Conservation (phyloP, 1,140 invertebrate genomes). For the Lepidotrigona ventralis region DNA sequence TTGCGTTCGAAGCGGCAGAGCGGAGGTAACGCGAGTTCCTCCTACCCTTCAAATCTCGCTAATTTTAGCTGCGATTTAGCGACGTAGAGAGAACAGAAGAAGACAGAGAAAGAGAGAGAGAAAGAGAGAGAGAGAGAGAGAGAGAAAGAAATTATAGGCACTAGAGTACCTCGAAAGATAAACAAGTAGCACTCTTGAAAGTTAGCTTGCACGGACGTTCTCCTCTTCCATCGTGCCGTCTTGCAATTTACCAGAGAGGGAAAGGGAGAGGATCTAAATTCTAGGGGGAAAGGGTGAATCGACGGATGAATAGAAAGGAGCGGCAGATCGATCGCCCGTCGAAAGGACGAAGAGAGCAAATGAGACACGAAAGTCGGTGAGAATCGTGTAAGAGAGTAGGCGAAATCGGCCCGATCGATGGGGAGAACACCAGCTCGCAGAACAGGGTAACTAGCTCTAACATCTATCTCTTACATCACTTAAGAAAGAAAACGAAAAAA, state of each 20-base stretch:
- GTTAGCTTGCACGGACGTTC: constrained; percentile 72
- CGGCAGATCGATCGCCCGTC: constrained; percentile 7
- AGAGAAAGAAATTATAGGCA: constrained; percentile 65
- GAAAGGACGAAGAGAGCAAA: not conserved
- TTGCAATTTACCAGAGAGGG: not conserved
- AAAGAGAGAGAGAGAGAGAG: not conserved
- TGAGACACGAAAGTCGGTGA: constrained; percentile 4
- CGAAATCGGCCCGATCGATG: constrained; percentile 57
- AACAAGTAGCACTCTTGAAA: constrained; percentile 73
- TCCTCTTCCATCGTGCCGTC: constrained; percentile 61
- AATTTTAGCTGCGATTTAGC: constrained; percentile 68
- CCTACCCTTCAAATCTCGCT: constrained; percentile 44
- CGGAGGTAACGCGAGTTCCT: constrained; percentile 25
- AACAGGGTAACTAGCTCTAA: constrained; percentile 78
- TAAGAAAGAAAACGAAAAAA: constrained; percentile 48
- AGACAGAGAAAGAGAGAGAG: not conserved
- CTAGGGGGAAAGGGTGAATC: not conserved
- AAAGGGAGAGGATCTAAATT: not conserved
- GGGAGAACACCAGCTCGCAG: constrained; percentile 70
- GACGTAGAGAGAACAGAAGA: constrained; percentile 66
- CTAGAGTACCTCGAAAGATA: constrained; percentile 69
- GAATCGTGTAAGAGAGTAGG: constrained; percentile 22
- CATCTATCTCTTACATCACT: constrained; percentile 74
- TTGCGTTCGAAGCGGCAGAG: constrained; percentile 46
- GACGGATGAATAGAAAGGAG: not conserved